Evolutionary conservation across 2,797 vertebrate genomes (phyloP).

Genomic region (Pangasius sanitwongsei): DNA sequence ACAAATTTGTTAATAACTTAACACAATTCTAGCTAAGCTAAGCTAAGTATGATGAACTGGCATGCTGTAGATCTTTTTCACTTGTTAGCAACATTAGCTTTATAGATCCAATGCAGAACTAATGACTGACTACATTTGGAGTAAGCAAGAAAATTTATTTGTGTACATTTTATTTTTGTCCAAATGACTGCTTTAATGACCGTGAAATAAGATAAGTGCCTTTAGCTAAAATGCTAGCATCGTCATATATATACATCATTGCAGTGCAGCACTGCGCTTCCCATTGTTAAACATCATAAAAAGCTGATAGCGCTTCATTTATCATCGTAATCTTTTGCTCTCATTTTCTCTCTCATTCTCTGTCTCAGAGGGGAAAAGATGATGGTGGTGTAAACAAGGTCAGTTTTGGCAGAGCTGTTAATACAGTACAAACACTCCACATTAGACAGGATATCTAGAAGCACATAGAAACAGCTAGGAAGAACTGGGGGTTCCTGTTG

Average conservation of each 20-base stretch:
- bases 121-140: not conserved
- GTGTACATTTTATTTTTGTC: not conserved
- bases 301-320: conserved; percentile 28
- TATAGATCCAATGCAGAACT: not conserved
- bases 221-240: not conserved
- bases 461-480: not conserved
- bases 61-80: not conserved
- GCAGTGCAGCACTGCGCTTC: not conserved
- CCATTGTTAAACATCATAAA: conserved; percentile 1
- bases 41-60: not conserved
- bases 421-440: not conserved
- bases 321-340: conserved; percentile 19
- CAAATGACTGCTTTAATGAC: not conserved
- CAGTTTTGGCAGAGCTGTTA: not conserved
- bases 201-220: not conserved
- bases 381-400: conserved; percentile 23
- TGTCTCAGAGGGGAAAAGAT: not conserved
- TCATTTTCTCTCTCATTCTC: not conserved
- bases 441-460: conserved; percentile 8
- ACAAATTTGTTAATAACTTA: not conserved
- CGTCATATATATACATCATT: not conserved
- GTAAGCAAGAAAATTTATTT: not conserved
- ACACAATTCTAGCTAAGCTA: not conserved
- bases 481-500: not conserved
- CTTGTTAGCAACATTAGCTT: not conserved